Evolutionary conservation across 2,113 vertebrate genomes (phyloP), one percentile per base, ranked within the genome.

Genomic region (Cyanoramphus novaezelandiae): DNA sequence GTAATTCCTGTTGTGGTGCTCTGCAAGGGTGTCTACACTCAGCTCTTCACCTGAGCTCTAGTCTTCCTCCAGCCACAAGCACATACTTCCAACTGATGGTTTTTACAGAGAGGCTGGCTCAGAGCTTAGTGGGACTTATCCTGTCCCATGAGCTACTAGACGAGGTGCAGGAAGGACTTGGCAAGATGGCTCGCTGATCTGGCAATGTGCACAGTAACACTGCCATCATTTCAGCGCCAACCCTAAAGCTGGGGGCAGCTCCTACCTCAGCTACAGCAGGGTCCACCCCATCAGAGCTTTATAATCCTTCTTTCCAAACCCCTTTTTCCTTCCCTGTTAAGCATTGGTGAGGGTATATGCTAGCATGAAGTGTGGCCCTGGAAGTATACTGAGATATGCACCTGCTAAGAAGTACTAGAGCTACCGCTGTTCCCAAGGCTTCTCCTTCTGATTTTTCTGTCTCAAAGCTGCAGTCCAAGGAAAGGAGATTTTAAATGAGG

Each of bases 101-200:
- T 72, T 50, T 29, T 47, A 17, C 39, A 4, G 0, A 0, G 0
- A 6, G 28, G 37, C 13, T 57, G 64, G 17, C 25, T 33, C 55
- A 47, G 1, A 28, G 33, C 21, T 25, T 35, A 24, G 57, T 1
- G 7, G 74, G 46, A n/a, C 35, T 49, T 25, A 44, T 53, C 39
- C 23, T 31, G n/a, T 39, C 20, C 55, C 46, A 33, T 1, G 1
- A 4, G 3, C 31, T 41, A 1, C 17, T 49, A 37, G 4, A 72
- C 15, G 25, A 70, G 50, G 18, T 19, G 25, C 21, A 15, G 78
- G 33, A 83, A 35, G 8, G 44, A 21, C 31, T 57, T 4, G 4
- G 31, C 18, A 20, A 15, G 17, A 7, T 9, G 21, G 17, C 16
- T n/a, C 19, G 33, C 33, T 67, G 67, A 13, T 4, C 46, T 44